These are phyloP conservation scores for Pseudorectes ferrugineus DNA, from an alignment of 2,113 vertebrate genomes.

Conservation along the genomic window DNA sequence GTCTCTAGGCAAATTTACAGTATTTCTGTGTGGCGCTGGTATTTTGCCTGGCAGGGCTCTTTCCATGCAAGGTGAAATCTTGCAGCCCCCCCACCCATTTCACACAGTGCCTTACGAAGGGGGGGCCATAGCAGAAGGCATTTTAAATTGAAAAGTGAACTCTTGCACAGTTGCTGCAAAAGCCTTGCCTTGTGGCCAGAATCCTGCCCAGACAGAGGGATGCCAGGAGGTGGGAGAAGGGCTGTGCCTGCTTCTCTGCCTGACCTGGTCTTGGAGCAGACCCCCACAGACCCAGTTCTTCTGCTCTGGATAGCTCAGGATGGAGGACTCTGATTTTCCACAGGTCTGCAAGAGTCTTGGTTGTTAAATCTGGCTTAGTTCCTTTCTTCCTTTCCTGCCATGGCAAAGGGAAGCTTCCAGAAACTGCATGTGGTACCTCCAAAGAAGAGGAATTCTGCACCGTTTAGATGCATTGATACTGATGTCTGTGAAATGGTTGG, in stretches of 20 bases:
- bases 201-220: background rate
- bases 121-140: background rate
- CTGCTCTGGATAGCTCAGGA: fast-evolving
- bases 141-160: background rate
- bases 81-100: background rate
- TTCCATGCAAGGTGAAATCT: background rate
- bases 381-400: background rate
- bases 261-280: background rate
- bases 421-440: background rate
- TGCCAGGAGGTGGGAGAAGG: background rate
- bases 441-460: background rate
- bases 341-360: background rate
- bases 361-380: background rate
- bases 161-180: background rate
- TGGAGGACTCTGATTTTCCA: background rate
- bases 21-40: background rate
- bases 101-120: background rate
- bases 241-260: background rate
- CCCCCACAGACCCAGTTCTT: background rate
- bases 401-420: background rate
- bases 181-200: background rate
- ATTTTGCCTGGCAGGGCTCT: background rate
- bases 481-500: background rate
- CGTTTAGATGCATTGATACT: background rate
- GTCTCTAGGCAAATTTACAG: background rate